Conservation (phyloP, 2,888 invertebrate species). For the Bruchidius siliquastri region DNA sequence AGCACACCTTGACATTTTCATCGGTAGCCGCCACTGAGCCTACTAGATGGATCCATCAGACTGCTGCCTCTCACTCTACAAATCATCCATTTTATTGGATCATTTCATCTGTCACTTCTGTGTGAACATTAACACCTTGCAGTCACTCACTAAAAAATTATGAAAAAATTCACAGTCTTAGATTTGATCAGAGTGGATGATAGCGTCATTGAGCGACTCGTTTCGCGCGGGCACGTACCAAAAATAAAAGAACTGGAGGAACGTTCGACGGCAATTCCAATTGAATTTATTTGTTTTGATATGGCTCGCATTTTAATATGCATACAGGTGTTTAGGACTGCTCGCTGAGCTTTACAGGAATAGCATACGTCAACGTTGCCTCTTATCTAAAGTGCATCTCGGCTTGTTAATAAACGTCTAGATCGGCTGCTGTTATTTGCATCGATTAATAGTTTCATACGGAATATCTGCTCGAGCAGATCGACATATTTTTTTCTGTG, state of each 20-base stretch:
- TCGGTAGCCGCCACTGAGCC: no score
- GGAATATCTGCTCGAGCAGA: no score
- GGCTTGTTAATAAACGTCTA: not conserved
- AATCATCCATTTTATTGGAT: not conserved
- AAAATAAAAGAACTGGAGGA: not conserved
- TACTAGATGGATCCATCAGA: no score
- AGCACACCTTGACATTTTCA: no score
- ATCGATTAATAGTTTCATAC: not conserved
- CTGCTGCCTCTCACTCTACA: no score
- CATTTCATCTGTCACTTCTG: not conserved
- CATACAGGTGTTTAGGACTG: not conserved
- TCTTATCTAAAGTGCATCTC: not conserved
- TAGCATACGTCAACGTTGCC: not conserved
- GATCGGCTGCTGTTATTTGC: not conserved
- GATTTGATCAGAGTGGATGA: not conserved
- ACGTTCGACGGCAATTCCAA: not conserved
- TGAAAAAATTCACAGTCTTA: not conserved
- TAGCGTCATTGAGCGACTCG: not conserved
- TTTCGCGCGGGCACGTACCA: not conserved
- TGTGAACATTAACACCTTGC: not conserved
- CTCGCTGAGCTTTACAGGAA: not conserved
- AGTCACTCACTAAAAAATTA: not conserved
- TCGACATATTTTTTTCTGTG: no score
- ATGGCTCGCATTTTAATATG: not conserved
- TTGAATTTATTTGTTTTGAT: not conserved